phyloP scores from a whole-genome alignment of 2,797 vertebrate genomes.

The Phoxinus dragarum region DNA sequence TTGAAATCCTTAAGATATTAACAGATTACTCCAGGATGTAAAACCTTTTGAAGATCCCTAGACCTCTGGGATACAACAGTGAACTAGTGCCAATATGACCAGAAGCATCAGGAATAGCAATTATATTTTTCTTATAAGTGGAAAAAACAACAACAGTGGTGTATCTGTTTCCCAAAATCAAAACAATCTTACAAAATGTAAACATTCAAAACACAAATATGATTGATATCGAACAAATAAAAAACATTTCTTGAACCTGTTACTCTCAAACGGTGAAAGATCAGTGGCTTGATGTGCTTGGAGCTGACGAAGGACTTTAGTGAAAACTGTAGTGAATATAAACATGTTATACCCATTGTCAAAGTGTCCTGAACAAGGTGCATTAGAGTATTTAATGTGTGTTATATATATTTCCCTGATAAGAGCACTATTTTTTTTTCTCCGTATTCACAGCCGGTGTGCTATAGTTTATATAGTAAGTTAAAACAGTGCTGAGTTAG shows the following conservation, averaged over 20 bases:
- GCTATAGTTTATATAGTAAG: slow-evolving; percentile 33
- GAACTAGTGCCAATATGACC: slow-evolving; percentile 18
- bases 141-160: slow-evolving; percentile 20
- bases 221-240: background rate
- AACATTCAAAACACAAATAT: slow-evolving; percentile 39
- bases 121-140: slow-evolving; percentile 6
- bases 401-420: slow-evolving; percentile 46
- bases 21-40: slow-evolving; percentile 1
- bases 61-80: slow-evolving; percentile 4
- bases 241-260: background rate
- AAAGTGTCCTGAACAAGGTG: slow-evolving; percentile 41
- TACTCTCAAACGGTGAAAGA: slow-evolving; percentile 19
- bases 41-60: background rate
- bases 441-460: slow-evolving; percentile 48
- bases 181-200: slow-evolving; percentile 36
- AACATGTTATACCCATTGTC: slow-evolving; percentile 11
- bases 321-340: slow-evolving; percentile 14
- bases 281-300: slow-evolving; percentile 33
- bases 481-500: slow-evolving; percentile 47
- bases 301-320: slow-evolving; percentile 1
- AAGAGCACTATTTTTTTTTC: slow-evolving; percentile 27
- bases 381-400: slow-evolving; percentile 22
- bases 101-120: slow-evolving; percentile 1
- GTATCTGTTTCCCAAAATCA: slow-evolving; percentile 18
- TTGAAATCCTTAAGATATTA: slow-evolving; percentile 31